These are phyloP conservation scores for Atta texana DNA, from an alignment of 1,140 invertebrate species.

Conservation along the genomic window DNA sequence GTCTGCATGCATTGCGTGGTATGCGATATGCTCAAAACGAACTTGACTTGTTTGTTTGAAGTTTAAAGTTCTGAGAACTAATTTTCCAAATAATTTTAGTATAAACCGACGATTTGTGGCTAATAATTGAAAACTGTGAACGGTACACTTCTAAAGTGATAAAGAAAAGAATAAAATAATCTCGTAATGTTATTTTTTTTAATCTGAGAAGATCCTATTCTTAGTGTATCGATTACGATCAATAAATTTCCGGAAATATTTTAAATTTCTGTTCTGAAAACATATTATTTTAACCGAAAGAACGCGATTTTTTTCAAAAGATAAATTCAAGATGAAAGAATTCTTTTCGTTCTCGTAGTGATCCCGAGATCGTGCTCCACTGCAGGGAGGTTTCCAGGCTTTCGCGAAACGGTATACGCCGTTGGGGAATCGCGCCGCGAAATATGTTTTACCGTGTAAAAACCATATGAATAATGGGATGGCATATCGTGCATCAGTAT, in stretches of 20 bases:
- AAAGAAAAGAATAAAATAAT: background rate
- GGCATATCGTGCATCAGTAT: constrained; percentile 82
- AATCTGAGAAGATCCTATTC: background rate
- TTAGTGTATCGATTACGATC: background rate
- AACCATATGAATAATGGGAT: constrained; percentile 81
- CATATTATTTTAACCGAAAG: background rate
- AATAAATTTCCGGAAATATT: background rate
- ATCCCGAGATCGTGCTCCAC: background rate
- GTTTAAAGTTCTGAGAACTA: background rate
- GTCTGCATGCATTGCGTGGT: constrained; percentile 5
- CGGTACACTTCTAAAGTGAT: background rate
- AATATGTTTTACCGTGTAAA: constrained; percentile 75
- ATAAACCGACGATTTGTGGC: background rate
- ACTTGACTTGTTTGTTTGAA: constrained; percentile 2
- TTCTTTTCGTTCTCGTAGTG: constrained; percentile 10
- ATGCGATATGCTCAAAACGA: constrained; percentile 36
- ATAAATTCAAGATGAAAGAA: constrained; percentile 4
- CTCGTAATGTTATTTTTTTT: too few species aligned
- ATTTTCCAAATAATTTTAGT: constrained; percentile 38
- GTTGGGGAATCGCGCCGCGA: constrained; percentile 66
- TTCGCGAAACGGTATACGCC: constrained; percentile 37
- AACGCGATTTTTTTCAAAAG: background rate
- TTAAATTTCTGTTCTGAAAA: background rate
- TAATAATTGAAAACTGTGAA: constrained; percentile 34
- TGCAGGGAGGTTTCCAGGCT: background rate